phyloP scores from a whole-genome alignment of 1,140 invertebrate species.

The Radopholus similis region DNA sequence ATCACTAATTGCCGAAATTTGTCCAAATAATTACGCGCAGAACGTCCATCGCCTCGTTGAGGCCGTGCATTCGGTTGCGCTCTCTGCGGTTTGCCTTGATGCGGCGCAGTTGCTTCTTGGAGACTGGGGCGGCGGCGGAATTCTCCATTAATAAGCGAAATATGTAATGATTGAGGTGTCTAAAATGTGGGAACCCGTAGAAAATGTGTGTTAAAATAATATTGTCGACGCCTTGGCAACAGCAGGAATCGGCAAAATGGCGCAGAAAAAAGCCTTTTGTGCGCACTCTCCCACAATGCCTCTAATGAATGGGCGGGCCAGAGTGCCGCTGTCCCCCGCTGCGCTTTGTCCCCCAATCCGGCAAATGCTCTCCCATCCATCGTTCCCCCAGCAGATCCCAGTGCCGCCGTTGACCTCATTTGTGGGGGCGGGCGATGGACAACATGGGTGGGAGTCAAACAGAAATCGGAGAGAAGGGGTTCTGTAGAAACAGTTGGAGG shows the following conservation, averaged over 20 bases:
- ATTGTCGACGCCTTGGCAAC: background rate
- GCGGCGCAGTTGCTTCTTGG: constrained; percentile 65
- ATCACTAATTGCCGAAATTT: constrained; percentile 42
- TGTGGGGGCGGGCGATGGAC: too few species aligned
- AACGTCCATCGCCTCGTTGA: constrained; percentile 86
- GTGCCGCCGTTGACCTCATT: too few species aligned
- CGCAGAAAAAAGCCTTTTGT: background rate
- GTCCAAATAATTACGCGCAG: constrained; percentile 65
- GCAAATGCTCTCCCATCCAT: background rate
- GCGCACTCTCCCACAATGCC: background rate
- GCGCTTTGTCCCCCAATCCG: background rate
- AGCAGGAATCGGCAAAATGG: background rate
- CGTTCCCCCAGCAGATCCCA: too few species aligned
- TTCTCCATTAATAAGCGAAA: background rate
- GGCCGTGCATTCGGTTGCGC: constrained; percentile 88
- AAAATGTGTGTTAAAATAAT: background rate
- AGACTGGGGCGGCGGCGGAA: background rate
- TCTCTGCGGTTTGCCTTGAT: constrained; percentile 93
- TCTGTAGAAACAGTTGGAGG: background rate
- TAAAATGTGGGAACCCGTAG: background rate
- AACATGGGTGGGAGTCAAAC: too few species aligned
- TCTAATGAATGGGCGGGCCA: background rate
- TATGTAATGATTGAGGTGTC: background rate
- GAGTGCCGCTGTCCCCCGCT: background rate
- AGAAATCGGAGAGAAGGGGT: background rate